Evolutionary conservation across 1,140 invertebrate genomes (phyloP).

Genomic region (Tetramorium alpestre): DNA sequence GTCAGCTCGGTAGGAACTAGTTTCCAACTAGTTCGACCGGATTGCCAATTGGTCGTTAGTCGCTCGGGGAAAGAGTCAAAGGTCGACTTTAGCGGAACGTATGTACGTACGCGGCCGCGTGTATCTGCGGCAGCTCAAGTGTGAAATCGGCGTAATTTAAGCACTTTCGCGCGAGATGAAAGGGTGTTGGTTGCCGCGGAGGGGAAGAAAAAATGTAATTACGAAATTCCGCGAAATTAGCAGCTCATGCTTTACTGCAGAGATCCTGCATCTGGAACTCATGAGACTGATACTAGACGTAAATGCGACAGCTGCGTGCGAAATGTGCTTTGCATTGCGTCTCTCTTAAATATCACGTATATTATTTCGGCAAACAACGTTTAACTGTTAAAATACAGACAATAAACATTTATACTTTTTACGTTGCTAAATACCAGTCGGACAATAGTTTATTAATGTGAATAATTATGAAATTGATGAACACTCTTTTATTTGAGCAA

Average conservation of each 20-base stretch:
- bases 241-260: conserved; percentile 5
- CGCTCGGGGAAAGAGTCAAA: conserved; percentile 59
- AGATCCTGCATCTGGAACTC: neutral
- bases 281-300: neutral
- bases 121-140: conserved; percentile 49
- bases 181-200: conserved; percentile 1
- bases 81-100: conserved; percentile 35
- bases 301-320: neutral
- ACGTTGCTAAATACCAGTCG: neutral
- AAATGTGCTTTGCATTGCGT: neutral
- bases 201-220: conserved; percentile 56
- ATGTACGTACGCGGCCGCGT: conserved; percentile 31
- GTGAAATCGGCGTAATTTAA: conserved; percentile 67
- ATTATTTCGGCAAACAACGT: neutral
- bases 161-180: conserved; percentile 57
- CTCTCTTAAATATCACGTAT: neutral
- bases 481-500: neutral
- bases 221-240: conserved; percentile 62
- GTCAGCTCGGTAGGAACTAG: conserved; percentile 66
- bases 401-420: neutral
- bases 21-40: conserved; percentile 64
- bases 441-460: neutral
- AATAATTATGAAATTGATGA: neutral
- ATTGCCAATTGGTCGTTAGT: conserved; percentile 62
- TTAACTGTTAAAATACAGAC: neutral